These are phyloP conservation scores for Neoseiulus cucumeris DNA, from an alignment of 1,140 invertebrate genomes.

Conservation along the genomic window DNA sequence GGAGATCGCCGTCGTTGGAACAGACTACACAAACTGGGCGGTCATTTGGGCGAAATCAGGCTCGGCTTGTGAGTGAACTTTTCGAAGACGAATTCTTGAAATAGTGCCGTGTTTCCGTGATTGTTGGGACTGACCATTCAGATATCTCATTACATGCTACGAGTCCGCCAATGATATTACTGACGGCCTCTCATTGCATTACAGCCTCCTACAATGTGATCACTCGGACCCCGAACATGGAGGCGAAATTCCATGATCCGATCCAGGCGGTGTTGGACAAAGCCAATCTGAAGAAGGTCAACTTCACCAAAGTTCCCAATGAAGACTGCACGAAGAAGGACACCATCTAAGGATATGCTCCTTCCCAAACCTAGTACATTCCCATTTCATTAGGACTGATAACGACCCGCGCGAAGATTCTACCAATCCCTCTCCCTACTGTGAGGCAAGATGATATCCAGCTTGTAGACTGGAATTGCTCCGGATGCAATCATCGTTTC, in stretches of 20 bases:
- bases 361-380: background rate
- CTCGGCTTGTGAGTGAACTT: background rate
- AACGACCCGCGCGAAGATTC: no score
- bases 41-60: slow-evolving; percentile 5
- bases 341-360: background rate
- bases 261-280: background rate
- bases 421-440: no score
- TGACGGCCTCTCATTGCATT: background rate
- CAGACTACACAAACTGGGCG: slow-evolving; percentile 1
- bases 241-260: slow-evolving; percentile 1
- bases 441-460: no score
- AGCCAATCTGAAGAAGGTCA: background rate
- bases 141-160: background rate
- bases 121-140: no score
- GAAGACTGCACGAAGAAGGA: slow-evolving; percentile 7
- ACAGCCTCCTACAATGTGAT: background rate
- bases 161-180: no score
- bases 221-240: background rate
- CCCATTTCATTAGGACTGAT: no score
- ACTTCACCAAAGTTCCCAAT: background rate
- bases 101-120: no score
- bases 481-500: no score
- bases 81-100: background rate
- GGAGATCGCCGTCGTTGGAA: slow-evolving; percentile 5
- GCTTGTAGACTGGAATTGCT: no score